Evolutionary conservation across 2,797 vertebrate species (phyloP), one percentile per base, ranked within the genome.

Genomic region (Arremon brunneinucha): DNA sequence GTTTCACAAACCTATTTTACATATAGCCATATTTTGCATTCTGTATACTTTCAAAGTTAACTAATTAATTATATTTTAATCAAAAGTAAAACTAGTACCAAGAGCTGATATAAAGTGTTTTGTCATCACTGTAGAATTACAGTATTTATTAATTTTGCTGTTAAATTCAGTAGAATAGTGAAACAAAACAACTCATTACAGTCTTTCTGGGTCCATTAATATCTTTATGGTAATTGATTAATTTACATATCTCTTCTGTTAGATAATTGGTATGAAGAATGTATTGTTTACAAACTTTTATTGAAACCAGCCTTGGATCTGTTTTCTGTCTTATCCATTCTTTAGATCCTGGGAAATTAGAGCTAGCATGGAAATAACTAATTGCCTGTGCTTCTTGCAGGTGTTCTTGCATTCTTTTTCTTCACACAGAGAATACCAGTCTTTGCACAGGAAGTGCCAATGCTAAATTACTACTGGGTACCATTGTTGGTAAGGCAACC

Each of bases 381-480:
- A 92, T 68, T 60, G 22, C 90, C 69, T 96, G 15, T 83, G 11
- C 93, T 64, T 96, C 94, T 89, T 97, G 30, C 92, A 99, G 99
- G 99, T 93, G 97, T 98, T 68, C 98, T 99, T 39, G 98, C 98
- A 1, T 99, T 99, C 97, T 98, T 99, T 85, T 98, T 99, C 97
- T 99, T 99, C 98, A 99, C 99, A 34, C 98, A 97, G 82, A 98
- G 98, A 97, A 98, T 99, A 91, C 98, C 98, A 16, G 10, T 97
- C 46, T 97, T 99, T 94, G 97, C 98, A 91, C 97, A 98, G 90
- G 98, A 99, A 94, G 98, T 98, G 47, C 99, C 99, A 4, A 92
- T 97, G 4, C 95, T 99, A 88, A 99, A 99, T 97, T 99, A 99
- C 97, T 98, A 98, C 97, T 99, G 99, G 99, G 98, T 99, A 37